Evolutionary conservation across 2,113 vertebrate species (phyloP).

Genomic region (Sinocyclocheilus anshuiensis): DNA sequence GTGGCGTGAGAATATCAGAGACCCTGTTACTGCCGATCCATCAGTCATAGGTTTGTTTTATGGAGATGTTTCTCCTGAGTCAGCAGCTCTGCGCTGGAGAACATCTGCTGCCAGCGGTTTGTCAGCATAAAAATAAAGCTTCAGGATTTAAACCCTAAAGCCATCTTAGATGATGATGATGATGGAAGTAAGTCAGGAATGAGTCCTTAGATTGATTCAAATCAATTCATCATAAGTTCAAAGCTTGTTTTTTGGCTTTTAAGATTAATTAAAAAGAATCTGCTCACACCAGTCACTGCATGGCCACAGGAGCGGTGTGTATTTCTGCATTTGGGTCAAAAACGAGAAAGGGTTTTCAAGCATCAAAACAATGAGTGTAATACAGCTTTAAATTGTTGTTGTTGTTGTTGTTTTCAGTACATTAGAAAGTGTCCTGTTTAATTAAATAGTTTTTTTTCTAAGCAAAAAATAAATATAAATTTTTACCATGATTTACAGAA

Average conservation of each 20-base stretch:
- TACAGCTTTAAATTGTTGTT: too few relatives aligned
- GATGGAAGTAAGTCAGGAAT: neutral
- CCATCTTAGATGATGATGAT: neutral
- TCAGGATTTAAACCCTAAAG: neutral
- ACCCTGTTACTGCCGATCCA: neutral
- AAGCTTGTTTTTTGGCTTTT: neutral
- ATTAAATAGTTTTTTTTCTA: too few relatives aligned
- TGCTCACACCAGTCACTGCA: neutral
- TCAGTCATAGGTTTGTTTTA: neutral
- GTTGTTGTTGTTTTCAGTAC: too few relatives aligned
- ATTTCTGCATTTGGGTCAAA: too few relatives aligned
- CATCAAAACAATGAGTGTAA: too few relatives aligned
- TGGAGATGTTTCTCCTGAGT: neutral
- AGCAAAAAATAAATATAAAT: too few relatives aligned
- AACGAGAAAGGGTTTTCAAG: too few relatives aligned
- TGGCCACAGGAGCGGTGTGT: neutral
- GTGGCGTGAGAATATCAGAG: neutral
- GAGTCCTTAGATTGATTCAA: neutral
- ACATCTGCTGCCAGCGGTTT: neutral
- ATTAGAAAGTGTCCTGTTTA: too few relatives aligned
- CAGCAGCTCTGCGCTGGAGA: neutral
- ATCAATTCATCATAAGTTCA: neutral
- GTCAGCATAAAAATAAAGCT: neutral
- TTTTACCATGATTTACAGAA: too few relatives aligned
- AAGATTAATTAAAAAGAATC: neutral